These are phyloP conservation scores for Choloepus didactylus DNA, from an alignment of 2,797 vertebrate species.

Conservation along the genomic window DNA sequence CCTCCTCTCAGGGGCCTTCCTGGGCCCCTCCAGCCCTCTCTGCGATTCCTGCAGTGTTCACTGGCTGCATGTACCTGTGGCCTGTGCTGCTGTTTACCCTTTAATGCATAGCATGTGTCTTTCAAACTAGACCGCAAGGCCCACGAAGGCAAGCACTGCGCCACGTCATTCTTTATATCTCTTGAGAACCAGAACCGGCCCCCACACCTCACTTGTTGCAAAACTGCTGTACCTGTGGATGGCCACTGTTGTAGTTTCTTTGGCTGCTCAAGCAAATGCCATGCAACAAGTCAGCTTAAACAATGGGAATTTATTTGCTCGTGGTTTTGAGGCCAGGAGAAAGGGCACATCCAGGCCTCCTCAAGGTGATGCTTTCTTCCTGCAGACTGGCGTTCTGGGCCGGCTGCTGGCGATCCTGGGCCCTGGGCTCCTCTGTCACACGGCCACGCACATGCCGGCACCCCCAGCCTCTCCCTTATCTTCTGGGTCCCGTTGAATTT, in stretches of 20 bases:
- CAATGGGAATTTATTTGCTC: too few relatives aligned
- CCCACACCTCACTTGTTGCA: background rate
- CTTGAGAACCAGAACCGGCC: background rate
- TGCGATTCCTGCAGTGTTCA: background rate
- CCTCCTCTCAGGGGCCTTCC: conserved; percentile 4
- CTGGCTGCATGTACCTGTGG: background rate
- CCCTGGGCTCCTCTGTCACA: too few relatives aligned
- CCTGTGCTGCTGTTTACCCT: background rate
- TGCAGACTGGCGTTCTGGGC: too few relatives aligned
- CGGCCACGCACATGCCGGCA: too few relatives aligned
- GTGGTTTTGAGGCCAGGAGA: too few relatives aligned
- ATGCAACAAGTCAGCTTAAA: too few relatives aligned
- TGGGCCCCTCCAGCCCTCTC: background rate
- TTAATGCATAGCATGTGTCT: background rate
- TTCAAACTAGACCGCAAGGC: background rate
- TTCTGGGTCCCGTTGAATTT: too few relatives aligned
- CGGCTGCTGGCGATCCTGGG: too few relatives aligned
- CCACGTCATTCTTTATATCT: background rate
- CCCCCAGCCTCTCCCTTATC: too few relatives aligned
- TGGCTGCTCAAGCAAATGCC: too few relatives aligned
- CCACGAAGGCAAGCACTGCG: background rate
- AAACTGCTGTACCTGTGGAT: background rate
- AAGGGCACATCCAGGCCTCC: too few relatives aligned
- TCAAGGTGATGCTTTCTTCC: too few relatives aligned
- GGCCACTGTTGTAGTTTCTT: background rate